Percentiles rank a stretch among this genome's conserved stretches.
These are phyloP conservation scores for Solea senegalensis DNA, from an alignment of 2,113 vertebrate genomes.

Conservation along the genomic window DNA sequence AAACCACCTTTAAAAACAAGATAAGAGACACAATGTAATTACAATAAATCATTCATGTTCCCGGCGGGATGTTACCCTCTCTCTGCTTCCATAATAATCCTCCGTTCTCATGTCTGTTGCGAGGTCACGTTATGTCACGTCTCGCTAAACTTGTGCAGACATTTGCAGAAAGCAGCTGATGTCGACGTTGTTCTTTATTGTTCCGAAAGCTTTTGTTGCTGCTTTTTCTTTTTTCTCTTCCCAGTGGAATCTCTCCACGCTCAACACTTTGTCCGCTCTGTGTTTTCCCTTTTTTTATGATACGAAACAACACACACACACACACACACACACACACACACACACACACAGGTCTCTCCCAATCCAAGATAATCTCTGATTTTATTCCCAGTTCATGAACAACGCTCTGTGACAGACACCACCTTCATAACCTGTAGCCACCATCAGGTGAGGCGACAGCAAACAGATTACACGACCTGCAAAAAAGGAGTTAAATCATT, in stretches of 20 bases:
- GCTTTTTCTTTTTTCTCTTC: constrained; percentile 10
- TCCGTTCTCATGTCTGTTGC: not conserved
- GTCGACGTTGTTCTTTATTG: constrained; percentile 1
- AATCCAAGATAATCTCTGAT: constrained; percentile 33
- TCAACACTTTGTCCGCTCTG: constrained; percentile 20
- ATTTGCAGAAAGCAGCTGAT: constrained; percentile 21
- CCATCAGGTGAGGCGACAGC: constrained; percentile 45
- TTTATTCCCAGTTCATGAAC: constrained; percentile 8
- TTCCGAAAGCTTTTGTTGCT: constrained; percentile 8
- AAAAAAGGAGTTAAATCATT: constrained; percentile 37
- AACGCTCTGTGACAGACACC: constrained; percentile 4
- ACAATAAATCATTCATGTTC: not conserved
- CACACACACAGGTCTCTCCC: constrained; percentile 1
- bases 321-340: not conserved
- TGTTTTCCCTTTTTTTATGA: constrained; percentile 33
- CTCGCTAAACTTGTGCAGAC: constrained; percentile 19
- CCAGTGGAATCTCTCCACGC: constrained; percentile 6
- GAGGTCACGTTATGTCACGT: not conserved
- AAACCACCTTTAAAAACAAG: not conserved
- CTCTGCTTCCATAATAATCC: not conserved
- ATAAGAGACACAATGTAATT: not conserved
- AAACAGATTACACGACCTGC: constrained; percentile 48
- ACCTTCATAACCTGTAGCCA: constrained; percentile 26
- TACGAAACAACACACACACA: not conserved
- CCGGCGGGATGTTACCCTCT: not conserved